These are phyloP conservation scores for Zingel zingel DNA, from an alignment of 2,113 vertebrate species.

Conservation along the genomic window DNA sequence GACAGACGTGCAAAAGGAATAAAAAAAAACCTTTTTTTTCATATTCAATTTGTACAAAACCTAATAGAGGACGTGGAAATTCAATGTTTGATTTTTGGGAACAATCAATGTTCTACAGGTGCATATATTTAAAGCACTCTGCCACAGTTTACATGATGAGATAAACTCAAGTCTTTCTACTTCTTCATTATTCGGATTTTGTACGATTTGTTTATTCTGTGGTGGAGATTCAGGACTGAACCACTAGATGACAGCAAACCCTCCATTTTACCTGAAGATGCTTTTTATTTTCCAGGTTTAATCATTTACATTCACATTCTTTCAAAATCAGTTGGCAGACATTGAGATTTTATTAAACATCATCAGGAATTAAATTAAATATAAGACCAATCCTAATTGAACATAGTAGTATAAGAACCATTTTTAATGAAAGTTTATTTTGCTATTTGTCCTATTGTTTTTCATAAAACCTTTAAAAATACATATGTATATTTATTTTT, in stretches of 20 bases:
- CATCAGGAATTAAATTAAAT: background rate
- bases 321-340: background rate
- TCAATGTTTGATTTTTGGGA: background rate
- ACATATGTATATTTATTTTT: slow-evolving; percentile 3
- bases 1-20: slow-evolving; percentile 35
- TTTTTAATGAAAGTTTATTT: slow-evolving; percentile 11
- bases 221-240: background rate
- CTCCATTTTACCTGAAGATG: background rate
- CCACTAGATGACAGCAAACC: slow-evolving; percentile 68
- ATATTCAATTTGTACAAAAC: background rate
- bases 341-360: background rate
- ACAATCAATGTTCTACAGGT: background rate
- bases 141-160: background rate
- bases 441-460: slow-evolving; percentile 7
- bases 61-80: background rate
- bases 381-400: background rate
- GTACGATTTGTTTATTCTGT: background rate
- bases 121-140: background rate
- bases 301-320: background rate
- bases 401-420: background rate
- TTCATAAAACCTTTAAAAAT: slow-evolving; percentile 7
- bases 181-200: background rate
- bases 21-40: background rate
- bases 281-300: background rate
- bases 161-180: background rate